Percentiles rank a stretch among this genome's conserved stretches.
phyloP scores from a whole-genome alignment of 2,113 vertebrate species.

The Myiagra hebetior region DNA sequence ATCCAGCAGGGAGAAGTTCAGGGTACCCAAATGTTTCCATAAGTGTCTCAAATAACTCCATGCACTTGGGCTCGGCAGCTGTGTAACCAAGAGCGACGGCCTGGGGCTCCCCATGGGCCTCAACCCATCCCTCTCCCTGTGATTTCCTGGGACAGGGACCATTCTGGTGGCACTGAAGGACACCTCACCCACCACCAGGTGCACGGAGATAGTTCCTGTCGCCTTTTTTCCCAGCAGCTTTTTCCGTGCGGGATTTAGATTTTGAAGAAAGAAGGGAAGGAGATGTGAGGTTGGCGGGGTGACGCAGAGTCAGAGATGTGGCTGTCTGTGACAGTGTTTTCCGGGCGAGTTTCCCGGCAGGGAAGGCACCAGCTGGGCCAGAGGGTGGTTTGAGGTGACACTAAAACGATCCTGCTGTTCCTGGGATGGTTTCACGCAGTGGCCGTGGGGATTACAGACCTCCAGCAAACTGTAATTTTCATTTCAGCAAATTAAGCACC shows the following conservation, averaged over 20 bases:
- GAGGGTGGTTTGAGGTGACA: background rate
- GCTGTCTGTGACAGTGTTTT: background rate
- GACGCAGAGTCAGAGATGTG: background rate
- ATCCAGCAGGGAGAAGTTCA: conserved; percentile 62
- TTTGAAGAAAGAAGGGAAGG: background rate
- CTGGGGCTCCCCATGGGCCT: background rate
- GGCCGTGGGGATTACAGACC: accelerated
- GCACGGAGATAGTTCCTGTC: background rate
- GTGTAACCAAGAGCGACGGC: background rate
- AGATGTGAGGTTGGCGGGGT: background rate
- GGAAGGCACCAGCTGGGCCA: background rate
- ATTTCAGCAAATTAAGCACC: background rate
- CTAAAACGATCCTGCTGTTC: background rate
- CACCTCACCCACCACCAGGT: background rate
- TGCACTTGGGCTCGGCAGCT: conserved; percentile 34
- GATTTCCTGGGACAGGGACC: background rate
- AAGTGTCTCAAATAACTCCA: conserved; percentile 45
- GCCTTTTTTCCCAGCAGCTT: accelerated
- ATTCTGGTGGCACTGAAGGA: background rate
- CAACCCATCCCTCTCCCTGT: background rate
- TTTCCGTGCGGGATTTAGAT: background rate
- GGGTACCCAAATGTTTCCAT: conserved; percentile 59
- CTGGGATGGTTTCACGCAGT: background rate
- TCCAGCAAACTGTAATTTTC: background rate
- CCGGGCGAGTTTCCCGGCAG: background rate